phyloP scores from a whole-genome alignment of 2,113 vertebrate genomes.

The Phylloscopus trochiloides region DNA sequence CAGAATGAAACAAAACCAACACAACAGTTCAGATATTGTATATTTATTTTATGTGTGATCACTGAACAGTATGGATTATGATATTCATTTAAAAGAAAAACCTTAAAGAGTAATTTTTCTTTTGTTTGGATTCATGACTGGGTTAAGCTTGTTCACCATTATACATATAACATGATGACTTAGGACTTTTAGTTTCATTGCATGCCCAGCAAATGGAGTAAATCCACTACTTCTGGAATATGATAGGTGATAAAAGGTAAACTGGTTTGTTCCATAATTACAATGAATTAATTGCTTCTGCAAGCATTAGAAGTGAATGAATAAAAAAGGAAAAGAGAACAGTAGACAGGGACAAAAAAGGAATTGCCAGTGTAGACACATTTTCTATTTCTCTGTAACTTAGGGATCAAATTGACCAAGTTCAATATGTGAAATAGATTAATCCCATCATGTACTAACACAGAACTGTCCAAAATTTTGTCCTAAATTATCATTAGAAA shows the following conservation, averaged over 20 bases:
- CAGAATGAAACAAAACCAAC: not conserved
- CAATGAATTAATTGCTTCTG: not conserved
- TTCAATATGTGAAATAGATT: not conserved
- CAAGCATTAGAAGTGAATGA: not conserved
- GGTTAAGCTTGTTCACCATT: not conserved
- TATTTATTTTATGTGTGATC: not conserved
- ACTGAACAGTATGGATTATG: not conserved
- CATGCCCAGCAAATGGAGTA: not conserved
- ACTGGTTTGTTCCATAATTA: not conserved
- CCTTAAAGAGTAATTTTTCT: accelerated
- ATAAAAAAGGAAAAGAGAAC: not conserved
- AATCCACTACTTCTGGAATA: not conserved
- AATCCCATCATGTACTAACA: not conserved
- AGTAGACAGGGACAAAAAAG: not conserved
- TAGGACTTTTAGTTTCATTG: not conserved
- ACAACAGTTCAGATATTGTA: not conserved
- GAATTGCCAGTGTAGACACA: not conserved
- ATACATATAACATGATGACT: not conserved
- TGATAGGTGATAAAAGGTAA: not conserved
- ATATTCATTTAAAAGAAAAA: not conserved
- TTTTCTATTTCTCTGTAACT: not conserved
- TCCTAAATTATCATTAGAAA: not conserved
- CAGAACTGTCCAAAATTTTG: not conserved
- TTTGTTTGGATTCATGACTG: not conserved
- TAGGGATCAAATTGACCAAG: not conserved